Evolutionary conservation across 2,113 vertebrate species (phyloP).

Genomic region (Elaphurus davidianus): DNA sequence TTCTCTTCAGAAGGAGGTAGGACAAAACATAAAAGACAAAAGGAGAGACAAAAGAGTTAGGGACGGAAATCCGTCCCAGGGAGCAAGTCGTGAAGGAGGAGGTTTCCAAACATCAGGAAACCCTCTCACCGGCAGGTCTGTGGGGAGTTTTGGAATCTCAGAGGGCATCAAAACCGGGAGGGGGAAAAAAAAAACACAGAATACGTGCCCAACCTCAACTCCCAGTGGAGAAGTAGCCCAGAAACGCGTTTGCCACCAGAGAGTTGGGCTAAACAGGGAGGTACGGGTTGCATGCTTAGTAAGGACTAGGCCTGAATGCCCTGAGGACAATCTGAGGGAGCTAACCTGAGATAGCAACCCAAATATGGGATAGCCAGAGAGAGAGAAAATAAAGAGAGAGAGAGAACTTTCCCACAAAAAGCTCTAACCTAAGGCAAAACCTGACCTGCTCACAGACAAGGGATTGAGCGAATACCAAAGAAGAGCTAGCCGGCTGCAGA

Average conservation of each 20-base stretch:
- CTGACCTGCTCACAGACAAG: background rate
- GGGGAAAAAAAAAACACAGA: background rate
- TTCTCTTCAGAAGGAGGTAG: background rate
- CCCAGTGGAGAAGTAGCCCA: background rate
- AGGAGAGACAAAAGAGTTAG: background rate
- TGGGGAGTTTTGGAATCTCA: background rate
- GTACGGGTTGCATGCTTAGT: background rate
- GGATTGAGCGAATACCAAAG: background rate
- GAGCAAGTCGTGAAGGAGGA: background rate
- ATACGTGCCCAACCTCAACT: background rate
- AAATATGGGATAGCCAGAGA: background rate
- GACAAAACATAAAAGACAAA: background rate
- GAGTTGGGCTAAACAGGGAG: background rate
- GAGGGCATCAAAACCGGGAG: background rate
- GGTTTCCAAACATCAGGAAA: background rate
- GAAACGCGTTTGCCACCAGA: background rate
- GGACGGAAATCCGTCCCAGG: fast-evolving
- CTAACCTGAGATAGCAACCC: background rate
- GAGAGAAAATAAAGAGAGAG: background rate
- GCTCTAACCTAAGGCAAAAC: background rate
- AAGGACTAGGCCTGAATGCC: background rate
- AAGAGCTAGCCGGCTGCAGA: background rate
- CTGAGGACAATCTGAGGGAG: background rate
- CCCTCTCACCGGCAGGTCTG: background rate
- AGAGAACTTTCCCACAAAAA: background rate